Percentiles rank a stretch among this genome's conserved stretches.
phyloP scores from a whole-genome alignment of 2,113 vertebrate species.

The Callithrix jacchus region DNA sequence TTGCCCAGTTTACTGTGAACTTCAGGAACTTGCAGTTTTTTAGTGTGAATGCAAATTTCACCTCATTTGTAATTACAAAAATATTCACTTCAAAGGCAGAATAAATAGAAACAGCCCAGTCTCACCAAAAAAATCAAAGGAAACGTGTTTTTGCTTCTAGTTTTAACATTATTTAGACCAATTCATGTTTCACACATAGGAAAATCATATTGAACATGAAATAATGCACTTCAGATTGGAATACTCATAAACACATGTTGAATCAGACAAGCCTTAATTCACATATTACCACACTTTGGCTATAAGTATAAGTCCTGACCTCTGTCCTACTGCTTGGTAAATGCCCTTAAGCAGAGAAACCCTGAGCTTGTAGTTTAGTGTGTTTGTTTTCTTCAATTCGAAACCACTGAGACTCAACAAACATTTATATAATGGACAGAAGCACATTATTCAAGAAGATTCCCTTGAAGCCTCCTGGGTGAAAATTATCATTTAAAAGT shows the following conservation, averaged over 20 bases:
- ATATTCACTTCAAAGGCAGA: neutral
- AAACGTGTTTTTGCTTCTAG: neutral
- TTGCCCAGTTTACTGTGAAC: neutral
- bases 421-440: neutral
- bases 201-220: neutral
- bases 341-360: neutral
- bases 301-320: neutral
- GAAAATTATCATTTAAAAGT: slow-evolving; percentile 45
- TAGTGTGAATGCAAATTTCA: neutral
- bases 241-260: neutral
- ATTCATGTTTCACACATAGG: neutral
- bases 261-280: neutral
- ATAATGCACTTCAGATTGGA: neutral
- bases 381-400: neutral
- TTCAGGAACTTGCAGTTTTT: neutral
- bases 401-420: neutral
- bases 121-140: neutral
- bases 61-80: neutral
- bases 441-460: slow-evolving; percentile 26
- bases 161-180: neutral
- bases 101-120: neutral
- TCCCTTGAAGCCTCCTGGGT: neutral
- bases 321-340: neutral
- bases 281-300: neutral
- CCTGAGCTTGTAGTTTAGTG: neutral